phyloP scores from a whole-genome alignment of 2,888 invertebrate species.

The Bugulina stolonifera region DNA sequence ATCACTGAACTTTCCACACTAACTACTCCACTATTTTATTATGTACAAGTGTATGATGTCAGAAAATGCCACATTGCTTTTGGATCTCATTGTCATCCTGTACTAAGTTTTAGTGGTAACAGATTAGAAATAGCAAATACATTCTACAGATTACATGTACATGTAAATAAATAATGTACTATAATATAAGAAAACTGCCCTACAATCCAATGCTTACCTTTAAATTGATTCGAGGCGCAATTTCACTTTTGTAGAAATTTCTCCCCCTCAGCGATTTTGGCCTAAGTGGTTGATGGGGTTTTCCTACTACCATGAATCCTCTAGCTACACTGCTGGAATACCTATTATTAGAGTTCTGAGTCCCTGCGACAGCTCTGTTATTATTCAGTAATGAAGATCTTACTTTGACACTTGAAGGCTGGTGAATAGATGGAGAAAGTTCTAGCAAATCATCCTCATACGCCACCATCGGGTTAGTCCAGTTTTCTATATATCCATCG shows the following conservation, averaged over 20 bases:
- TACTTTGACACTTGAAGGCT: background rate
- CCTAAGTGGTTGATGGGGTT: background rate
- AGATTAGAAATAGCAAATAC: too few relatives aligned
- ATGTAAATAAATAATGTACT: too few relatives aligned
- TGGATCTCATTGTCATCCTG: too few relatives aligned
- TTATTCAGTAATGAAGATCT: background rate
- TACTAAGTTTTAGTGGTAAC: too few relatives aligned
- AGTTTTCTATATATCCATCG: background rate
- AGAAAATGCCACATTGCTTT: too few relatives aligned
- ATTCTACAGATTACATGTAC: too few relatives aligned
- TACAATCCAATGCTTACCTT: background rate
- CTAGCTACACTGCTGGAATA: background rate
- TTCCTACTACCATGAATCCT: background rate
- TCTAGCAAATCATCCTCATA: background rate
- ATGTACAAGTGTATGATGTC: too few relatives aligned
- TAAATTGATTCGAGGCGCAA: background rate
- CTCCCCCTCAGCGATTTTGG: background rate
- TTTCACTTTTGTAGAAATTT: conserved; percentile 9
- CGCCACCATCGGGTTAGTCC: background rate
- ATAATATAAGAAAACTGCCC: too few relatives aligned
- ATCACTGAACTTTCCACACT: too few relatives aligned
- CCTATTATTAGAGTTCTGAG: too few relatives aligned
- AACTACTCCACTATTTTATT: too few relatives aligned
- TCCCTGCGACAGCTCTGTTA: background rate
- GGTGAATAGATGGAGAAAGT: background rate